phyloP scores from a whole-genome alignment of 2,113 vertebrate genomes.

The Laticauda laticaudata region DNA sequence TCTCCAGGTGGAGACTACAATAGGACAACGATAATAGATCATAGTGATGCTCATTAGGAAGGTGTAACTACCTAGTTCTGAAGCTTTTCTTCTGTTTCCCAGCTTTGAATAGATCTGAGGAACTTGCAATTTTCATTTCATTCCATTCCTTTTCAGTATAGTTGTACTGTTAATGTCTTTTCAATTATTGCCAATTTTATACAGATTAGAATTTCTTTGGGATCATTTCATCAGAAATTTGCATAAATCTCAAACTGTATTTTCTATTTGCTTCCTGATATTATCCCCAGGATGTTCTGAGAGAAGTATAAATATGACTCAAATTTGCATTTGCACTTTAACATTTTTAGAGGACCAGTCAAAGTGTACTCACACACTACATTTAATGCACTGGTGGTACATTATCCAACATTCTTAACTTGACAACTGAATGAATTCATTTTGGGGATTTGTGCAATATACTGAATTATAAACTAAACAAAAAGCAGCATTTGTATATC shows the following conservation, averaged over 20 bases:
- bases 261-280: not conserved
- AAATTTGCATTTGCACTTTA: not conserved
- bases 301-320: not conserved
- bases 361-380: not conserved
- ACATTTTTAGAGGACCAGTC: not conserved
- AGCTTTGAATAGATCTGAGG: constrained; percentile 1
- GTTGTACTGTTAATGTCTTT: not conserved
- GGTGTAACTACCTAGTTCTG: not conserved
- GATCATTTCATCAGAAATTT: not conserved
- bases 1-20: not conserved
- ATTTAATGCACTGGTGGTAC: not conserved
- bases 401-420: not conserved
- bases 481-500: not conserved
- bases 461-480: not conserved
- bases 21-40: not conserved
- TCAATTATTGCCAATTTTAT: not conserved
- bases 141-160: constrained; percentile 11
- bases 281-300: not conserved
- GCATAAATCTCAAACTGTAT: not conserved
- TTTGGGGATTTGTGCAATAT: not conserved
- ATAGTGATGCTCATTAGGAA: not conserved
- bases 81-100: not conserved
- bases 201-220: not conserved
- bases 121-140: not conserved
- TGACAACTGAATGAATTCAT: not conserved